A percentile compares a stretch with the other conserved stretches of the same genome.
Conservation (phyloP, 2,113 vertebrate genomes). For the Dipodomys merriami region DNA sequence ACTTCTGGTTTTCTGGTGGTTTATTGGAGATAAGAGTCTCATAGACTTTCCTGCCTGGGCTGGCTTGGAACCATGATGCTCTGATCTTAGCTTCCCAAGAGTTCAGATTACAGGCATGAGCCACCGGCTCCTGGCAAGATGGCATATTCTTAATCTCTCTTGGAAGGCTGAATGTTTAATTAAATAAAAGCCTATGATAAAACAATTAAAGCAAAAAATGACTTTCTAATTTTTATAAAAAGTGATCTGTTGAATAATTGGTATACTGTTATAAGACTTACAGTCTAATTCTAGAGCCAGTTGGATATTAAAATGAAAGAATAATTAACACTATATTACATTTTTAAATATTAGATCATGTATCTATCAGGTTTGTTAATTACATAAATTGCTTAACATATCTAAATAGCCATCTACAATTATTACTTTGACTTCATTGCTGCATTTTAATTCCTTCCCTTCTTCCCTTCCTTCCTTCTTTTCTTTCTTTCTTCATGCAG, state of each 20-base stretch:
- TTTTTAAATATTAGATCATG: slow-evolving; percentile 20
- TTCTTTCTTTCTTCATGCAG: too few relatives aligned
- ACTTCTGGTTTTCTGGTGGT: too few relatives aligned
- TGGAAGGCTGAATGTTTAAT: too few relatives aligned
- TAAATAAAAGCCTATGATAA: too few relatives aligned
- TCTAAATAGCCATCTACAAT: slow-evolving; percentile 11
- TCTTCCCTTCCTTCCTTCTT: background rate
- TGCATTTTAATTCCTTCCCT: background rate
- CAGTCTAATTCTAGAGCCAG: background rate
- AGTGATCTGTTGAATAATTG: background rate
- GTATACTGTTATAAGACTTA: background rate
- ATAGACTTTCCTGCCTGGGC: too few relatives aligned
- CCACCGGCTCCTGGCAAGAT: too few relatives aligned
- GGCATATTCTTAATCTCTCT: too few relatives aligned
- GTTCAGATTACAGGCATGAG: too few relatives aligned
- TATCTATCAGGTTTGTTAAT: slow-evolving; percentile 22
- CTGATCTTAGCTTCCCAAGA: too few relatives aligned
- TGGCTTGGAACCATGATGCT: too few relatives aligned
- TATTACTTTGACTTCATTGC: slow-evolving; percentile 4
- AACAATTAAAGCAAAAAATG: too few relatives aligned
- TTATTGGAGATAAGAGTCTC: too few relatives aligned
- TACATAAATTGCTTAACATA: background rate
- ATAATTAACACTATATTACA: slow-evolving; percentile 6
- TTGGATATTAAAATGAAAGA: slow-evolving; percentile 24
- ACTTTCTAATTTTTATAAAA: slow-evolving; percentile 43